Evolutionary conservation across 1,140 invertebrate species (phyloP).

Genomic region (Atta cephalotes): DNA sequence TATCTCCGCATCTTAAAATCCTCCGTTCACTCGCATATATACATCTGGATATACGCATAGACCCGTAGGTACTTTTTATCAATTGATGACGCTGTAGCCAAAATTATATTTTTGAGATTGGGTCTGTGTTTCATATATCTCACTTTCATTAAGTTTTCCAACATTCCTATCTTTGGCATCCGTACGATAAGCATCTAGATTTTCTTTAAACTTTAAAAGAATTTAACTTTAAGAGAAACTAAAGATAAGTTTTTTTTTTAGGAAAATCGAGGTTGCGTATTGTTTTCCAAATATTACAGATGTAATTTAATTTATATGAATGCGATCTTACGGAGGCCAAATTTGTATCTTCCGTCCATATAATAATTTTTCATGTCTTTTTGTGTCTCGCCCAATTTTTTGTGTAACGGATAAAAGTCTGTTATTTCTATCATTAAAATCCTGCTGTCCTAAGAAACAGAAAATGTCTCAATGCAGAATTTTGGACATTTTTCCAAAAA

Average conservation of each 20-base stretch:
- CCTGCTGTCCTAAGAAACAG: background rate
- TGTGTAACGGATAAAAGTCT: constrained; percentile 21
- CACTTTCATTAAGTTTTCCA: background rate
- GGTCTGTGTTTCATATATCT: constrained; percentile 2
- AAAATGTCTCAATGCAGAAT: constrained; percentile 13
- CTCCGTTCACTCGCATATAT: constrained; percentile 46
- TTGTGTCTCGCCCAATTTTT: constrained; percentile 3
- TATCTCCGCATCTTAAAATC: constrained; percentile 52
- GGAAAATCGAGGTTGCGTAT: background rate
- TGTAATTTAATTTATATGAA: constrained; percentile 7
- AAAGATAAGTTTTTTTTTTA: background rate
- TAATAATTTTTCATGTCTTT: constrained; percentile 41
- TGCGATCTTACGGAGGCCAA: constrained; percentile 8
- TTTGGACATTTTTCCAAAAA: constrained; percentile 23
- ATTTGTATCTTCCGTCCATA: background rate
- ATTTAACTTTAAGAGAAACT: background rate
- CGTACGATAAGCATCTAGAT: background rate
- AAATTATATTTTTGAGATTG: constrained; percentile 3
- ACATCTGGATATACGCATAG: constrained; percentile 26
- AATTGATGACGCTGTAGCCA: constrained; percentile 15
- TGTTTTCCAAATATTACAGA: background rate
- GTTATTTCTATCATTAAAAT: background rate
- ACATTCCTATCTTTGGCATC: background rate
- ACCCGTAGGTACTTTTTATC: constrained; percentile 28
- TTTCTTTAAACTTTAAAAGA: background rate